Evolutionary conservation across 2,797 vertebrate species (phyloP).

Genomic region (Pseudochirops corinnae): DNA sequence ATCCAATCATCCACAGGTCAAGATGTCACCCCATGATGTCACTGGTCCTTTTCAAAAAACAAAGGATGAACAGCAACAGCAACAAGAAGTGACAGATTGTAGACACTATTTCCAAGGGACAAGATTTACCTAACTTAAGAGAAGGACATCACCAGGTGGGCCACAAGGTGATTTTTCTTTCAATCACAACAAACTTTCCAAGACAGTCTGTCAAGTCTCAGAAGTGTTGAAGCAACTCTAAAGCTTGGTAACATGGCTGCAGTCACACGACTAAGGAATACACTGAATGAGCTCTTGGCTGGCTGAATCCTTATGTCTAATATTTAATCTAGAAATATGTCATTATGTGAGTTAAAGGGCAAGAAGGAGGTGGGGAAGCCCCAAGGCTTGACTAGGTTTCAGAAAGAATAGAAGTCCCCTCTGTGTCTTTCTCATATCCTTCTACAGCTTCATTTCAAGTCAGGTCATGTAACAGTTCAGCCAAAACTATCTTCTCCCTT

Average conservation of each 20-base stretch:
- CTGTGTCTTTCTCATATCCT: neutral
- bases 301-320: neutral
- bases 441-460: neutral
- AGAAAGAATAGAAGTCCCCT: neutral
- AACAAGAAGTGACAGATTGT: neutral
- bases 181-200: neutral
- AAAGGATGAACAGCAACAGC: neutral
- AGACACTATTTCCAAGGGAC: neutral
- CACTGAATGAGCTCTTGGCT: neutral
- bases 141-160: neutral
- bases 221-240: neutral
- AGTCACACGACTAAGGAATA: neutral
- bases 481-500: neutral
- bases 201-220: neutral
- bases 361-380: neutral
- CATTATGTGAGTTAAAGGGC: neutral
- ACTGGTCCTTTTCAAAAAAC: neutral
- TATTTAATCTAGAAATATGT: neutral
- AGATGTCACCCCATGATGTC: neutral
- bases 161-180: neutral
- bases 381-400: neutral
- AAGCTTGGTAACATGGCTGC: neutral
- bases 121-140: neutral
- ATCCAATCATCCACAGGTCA: neutral
- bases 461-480: neutral